Base-by-base conservation (phyloP, 2,797 vertebrate genomes). In the Octomys mimax region DNA sequence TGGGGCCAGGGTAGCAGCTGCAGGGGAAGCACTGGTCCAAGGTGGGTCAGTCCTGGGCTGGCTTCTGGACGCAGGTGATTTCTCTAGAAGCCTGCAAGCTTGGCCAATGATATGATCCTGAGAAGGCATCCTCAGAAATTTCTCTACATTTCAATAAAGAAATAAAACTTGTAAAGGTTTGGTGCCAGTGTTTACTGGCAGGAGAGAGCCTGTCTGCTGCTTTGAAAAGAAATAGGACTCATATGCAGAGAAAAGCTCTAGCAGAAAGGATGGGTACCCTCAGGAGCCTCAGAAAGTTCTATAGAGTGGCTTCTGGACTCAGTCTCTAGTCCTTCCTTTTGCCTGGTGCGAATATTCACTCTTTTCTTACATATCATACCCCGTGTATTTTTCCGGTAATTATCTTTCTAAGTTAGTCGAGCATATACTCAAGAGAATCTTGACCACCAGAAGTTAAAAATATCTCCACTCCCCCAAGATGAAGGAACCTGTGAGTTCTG, bases 381-480 rank as follows among this genome's bases (percentile, higher is more conserved):
- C 1, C 91, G 3, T 86, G 3, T 81, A 28, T 75, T 89, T 89
- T 92, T 59, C 61, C 52, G 39, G 2, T 49, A 28, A 19, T 42
- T 54, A 68, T 31, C 62, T 62, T 73, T 90, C 49, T 70, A 89
- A 89, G 21, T 84, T 49, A 81, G 54, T 92, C 22, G 13, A 87
- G 4, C 7, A 39, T 19, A 18, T 4, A 39, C 71, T 90, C 77
- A 83, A 77, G 59, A 92, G n/a, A 95, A 81, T 64, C 11, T 12
- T 42, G 66, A 95, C 21, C 28, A 36, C 59, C 0, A 62, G 24
- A 88, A 94, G 46, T 81, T 46, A 92, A 95, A 93, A 88, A 57
- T 57, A 57, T 73, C 19, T 91, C 26, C 21, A 31, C 22, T 91
- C 85, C 70, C 49, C 3, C 16, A 95, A 87, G 49, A 46, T 46